A percentile compares a stretch with the other conserved stretches of the same genome.
phyloP scores from a whole-genome alignment of 2,113 vertebrate genomes.

The Hypomesus transpacificus region DNA sequence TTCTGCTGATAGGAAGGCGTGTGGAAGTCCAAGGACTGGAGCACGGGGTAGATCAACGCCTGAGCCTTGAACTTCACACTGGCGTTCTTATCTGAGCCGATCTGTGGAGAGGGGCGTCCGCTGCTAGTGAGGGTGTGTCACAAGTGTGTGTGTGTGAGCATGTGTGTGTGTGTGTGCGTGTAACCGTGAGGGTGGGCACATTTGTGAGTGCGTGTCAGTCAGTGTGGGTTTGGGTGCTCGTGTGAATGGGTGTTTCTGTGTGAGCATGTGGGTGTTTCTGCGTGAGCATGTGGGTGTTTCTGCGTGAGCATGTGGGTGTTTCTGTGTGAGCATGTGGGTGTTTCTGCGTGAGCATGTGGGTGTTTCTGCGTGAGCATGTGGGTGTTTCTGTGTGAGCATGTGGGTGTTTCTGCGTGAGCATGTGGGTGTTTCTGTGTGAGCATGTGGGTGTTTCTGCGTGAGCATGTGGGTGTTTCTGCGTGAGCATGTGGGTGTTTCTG shows the following conservation, averaged over 20 bases:
- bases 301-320: background rate
- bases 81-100: slow-evolving; percentile 69
- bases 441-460: no score
- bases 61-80: slow-evolving; percentile 78
- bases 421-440: background rate
- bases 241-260: background rate
- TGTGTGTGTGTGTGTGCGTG: background rate
- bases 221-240: background rate
- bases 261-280: background rate
- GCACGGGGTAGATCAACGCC: slow-evolving; percentile 89
- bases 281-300: background rate
- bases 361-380: background rate
- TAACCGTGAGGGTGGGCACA: slow-evolving; percentile 1
- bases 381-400: no score
- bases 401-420: slow-evolving; percentile 27
- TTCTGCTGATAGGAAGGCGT: slow-evolving; percentile 95
- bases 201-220: background rate
- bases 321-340: background rate
- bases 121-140: no score
- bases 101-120: slow-evolving; percentile 57
- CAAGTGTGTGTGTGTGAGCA: slow-evolving; percentile 1
- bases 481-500: no score
- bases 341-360: background rate
- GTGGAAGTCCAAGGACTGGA: slow-evolving; percentile 92
- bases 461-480: background rate